Base-by-base conservation (phyloP, 2,797 vertebrate genomes). In the Naso thynnoides region DNA sequence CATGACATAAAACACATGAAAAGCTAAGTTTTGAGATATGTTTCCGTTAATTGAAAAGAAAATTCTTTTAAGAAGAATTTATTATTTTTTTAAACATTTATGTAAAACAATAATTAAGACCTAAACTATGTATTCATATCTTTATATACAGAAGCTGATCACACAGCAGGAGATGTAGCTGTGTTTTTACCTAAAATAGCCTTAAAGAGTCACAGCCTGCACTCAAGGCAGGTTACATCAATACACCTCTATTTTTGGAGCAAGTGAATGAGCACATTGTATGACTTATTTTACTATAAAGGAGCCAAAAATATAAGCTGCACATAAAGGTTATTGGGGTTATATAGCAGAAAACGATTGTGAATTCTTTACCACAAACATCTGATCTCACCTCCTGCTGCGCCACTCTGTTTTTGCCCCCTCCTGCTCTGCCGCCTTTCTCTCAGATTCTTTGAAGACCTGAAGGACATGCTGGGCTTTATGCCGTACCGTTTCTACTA, bases 391-490 rank as follows among this genome's bases (percentile, higher is more conserved):
- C 42, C 67, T 47, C 72, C 70, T 8, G 67, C 58, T 29, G 62
- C 18, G 61, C 56, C 11, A 23, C 53, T 65, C 61, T 48, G 26
- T 55, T 62, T 24, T 45, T 18, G 5, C 50, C 41, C 21, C 52
- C 36, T 8, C 19, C 14, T 3, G 8, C 19, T 16, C 27, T 1
- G 4, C 29, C 29, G 5, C 36, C 29, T 0, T 42, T 75, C 78
- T 73, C 73, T 15, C 82, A 95, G 98, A 86, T 99, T 99, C 93
- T 96, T 99, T 92, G 96, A 99, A 79, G 98, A 99, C 86, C 89
- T 99, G 73, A 97, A 95, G 83, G 97, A 98, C 88, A 99, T 99
- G 98, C 93, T 99, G 88, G 98, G 97, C 39, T 99, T 99, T 85
- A 93, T 93, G 38, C 98, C 98, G 29, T 96, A 91, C 85, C 95